Base-by-base conservation (phyloP, 2,797 vertebrate genomes). In the Coregonus suidteri region DNA sequence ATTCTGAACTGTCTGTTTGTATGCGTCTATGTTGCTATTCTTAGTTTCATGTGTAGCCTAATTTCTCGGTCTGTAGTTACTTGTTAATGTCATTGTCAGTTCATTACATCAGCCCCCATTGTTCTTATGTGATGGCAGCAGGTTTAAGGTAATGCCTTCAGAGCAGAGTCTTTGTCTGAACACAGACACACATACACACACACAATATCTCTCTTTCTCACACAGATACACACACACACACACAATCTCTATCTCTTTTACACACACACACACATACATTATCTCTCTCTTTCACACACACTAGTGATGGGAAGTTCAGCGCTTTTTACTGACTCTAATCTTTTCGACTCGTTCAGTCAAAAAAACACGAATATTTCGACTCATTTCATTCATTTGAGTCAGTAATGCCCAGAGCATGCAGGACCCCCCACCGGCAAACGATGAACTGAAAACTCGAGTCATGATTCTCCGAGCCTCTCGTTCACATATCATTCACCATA, bases 61-160 rank as follows among this genome's bases (percentile, higher is more conserved):
- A 72, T 72, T 47, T 72, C 3, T 72, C 30, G 11, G 71, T 75
- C 73, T 70, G 0, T 79, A 77, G 83, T 79, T n/a, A 47, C 35
- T 13, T 73, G 53, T 34, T 53, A 18, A 16, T 56, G 16, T 52
- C 56, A 75, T 82, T 88, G 83, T 86, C 84, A 81, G 11, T 86
- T 84, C 78, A 79, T 91, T 87, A 86, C 86, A 88, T 82, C 80
- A 72, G 73, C 20, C 73, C 80, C 76, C 73, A 81, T 89, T 90
- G 87, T 91, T 90, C 79, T 15, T 68, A 52, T 81, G 80, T 87
- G 90, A 90, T 87, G 82, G 86, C 83, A 20, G 82, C 88, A 90
- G 89, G 88, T 91, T 87, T 85, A 86, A 87, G 84, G 74, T 76
- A 67, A 82, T 87, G 89, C 85, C 87, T 87, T 81, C 73, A 69